Evolutionary conservation across 1,140 invertebrate species (phyloP).

Genomic region (Laupala kohalensis): DNA sequence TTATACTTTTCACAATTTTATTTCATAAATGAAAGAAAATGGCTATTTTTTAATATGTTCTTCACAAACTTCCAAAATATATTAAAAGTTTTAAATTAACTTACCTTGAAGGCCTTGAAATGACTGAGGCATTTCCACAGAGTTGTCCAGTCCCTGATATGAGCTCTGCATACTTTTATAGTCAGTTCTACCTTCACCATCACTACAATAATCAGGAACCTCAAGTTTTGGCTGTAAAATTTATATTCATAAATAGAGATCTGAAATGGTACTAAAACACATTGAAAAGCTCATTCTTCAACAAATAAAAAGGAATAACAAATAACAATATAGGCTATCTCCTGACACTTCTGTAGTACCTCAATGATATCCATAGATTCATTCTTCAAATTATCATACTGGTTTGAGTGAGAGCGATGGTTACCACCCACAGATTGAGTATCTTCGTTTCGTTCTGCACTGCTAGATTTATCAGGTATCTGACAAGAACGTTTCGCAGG

Average conservation of each 20-base stretch:
- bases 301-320: not conserved
- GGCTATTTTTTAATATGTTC: no score
- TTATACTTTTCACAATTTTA: no score
- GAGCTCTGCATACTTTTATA: not conserved
- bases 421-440: not conserved
- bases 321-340: not conserved
- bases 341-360: conserved; percentile 19
- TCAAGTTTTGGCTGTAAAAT: conserved; percentile 36
- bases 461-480: not conserved
- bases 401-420: not conserved
- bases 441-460: not conserved
- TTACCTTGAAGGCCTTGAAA: conserved; percentile 10
- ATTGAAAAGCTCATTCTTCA: not conserved
- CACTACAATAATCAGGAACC: conserved; percentile 42
- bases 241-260: not conserved
- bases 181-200: conserved; percentile 27
- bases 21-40: no score
- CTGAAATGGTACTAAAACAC: not conserved
- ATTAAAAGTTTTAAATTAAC: not conserved
- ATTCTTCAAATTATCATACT: not conserved
- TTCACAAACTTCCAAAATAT: no score
- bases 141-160: conserved; percentile 10
- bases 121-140: conserved; percentile 10
- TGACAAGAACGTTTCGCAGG: conserved; percentile 5
- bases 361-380: conserved; percentile 32